These are phyloP conservation scores for Mizuhopecten yessoensis DNA, from an alignment of 1,140 invertebrate genomes.

Conservation along the genomic window DNA sequence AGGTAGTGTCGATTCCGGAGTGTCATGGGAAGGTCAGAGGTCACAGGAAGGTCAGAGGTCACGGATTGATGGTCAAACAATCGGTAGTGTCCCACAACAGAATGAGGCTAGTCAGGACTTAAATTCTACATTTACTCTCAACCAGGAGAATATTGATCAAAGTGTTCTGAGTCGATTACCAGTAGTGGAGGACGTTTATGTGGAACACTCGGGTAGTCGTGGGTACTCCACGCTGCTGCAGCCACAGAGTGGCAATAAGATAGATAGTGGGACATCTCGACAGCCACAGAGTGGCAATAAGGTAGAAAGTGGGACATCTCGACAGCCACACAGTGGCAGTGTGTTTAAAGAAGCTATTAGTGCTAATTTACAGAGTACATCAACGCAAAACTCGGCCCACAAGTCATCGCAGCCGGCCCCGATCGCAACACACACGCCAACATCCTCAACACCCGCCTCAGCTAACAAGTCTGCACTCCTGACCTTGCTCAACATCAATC, in stretches of 20 bases:
- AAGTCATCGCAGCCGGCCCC: background rate
- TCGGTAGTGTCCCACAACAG: no score
- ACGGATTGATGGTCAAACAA: no score
- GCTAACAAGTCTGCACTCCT: background rate
- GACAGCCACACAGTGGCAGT: no score
- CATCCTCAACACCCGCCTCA: background rate
- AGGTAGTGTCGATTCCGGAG: background rate
- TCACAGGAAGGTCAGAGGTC: background rate
- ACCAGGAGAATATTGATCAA: background rate
- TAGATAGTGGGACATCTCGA: background rate
- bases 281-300: no score
- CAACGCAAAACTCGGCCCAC: background rate
- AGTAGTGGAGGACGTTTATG: background rate
- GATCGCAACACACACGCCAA: no score
- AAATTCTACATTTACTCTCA: constrained; percentile 20
- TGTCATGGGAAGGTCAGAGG: background rate
- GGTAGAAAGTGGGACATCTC: no score
- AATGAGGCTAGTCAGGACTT: background rate
- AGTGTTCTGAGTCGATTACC: background rate
- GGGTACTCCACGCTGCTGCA: no score
- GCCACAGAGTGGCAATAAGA: no score
- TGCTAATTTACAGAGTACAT: background rate
- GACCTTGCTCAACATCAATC: background rate
- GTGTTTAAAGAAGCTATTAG: background rate
- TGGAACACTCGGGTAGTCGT: background rate